A percentile compares a stretch with the other conserved stretches of the same genome.
Conservation (phyloP, 2,888 invertebrate genomes). For the Caenorhabditis sulstoni region DNA sequence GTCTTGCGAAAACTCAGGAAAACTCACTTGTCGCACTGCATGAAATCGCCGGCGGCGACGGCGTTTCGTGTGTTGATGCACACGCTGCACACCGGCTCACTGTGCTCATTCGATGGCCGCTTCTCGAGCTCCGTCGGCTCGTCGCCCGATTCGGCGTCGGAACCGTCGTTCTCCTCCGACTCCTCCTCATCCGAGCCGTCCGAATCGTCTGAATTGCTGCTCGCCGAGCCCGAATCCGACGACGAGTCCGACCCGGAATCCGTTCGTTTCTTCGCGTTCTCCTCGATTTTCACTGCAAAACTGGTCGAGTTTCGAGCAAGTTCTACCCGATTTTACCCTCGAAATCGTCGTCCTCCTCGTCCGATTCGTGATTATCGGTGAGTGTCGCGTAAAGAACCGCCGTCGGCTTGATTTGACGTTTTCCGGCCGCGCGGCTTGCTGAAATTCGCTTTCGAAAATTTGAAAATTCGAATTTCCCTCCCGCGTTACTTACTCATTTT, state of each 20-base stretch:
- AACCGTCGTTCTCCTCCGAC: slow-evolving; percentile 67
- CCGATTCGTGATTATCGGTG: slow-evolving; percentile 63
- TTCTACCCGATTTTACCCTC: slow-evolving; percentile 42
- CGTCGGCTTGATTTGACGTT: slow-evolving; percentile 78
- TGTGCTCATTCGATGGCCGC: not conserved
- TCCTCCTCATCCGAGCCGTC: slow-evolving; percentile 57
- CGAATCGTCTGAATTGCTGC: slow-evolving; percentile 8
- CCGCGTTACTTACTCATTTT: slow-evolving; percentile 50
- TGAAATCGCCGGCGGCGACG: slow-evolving; percentile 63
- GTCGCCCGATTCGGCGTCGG: slow-evolving; percentile 53
- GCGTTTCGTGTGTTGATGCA: slow-evolving; percentile 69
- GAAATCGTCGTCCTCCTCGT: slow-evolving; percentile 77
- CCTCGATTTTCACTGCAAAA: slow-evolving; percentile 1
- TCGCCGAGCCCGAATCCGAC: not conserved
- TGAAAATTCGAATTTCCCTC: not conserved
- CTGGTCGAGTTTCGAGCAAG: not conserved
- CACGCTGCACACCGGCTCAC: slow-evolving; percentile 65
- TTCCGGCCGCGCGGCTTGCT: slow-evolving; percentile 77
- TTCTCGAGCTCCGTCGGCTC: slow-evolving; percentile 7
- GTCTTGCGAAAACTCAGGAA: no score
- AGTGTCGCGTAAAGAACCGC: slow-evolving; percentile 60
- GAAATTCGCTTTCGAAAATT: no score
- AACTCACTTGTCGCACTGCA: slow-evolving; percentile 74
- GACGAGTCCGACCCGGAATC: not conserved
- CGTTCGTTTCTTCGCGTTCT: not conserved